phyloP scores from a whole-genome alignment of 2,797 vertebrate species.

The Betta splendens region DNA sequence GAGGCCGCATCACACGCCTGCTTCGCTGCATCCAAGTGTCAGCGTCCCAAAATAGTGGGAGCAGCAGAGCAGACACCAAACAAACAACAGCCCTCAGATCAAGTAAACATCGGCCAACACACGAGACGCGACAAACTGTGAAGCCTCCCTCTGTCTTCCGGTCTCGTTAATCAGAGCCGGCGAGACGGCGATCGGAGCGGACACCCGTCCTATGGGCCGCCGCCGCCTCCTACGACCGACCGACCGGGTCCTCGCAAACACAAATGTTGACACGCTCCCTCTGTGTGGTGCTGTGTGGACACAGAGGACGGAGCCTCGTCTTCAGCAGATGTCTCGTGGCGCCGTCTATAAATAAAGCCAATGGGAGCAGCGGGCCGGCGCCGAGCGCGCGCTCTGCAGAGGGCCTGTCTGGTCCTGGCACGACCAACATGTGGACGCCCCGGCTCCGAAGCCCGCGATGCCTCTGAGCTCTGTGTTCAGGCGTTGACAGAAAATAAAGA shows the following conservation, averaged over 20 bases:
- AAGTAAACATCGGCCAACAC: conserved; percentile 72
- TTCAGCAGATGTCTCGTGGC: conserved; percentile 84
- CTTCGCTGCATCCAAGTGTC: conserved; percentile 68
- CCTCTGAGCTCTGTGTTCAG: conserved; percentile 45
- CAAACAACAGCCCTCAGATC: conserved; percentile 80
- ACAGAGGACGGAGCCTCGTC: conserved; percentile 72
- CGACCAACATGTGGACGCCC: conserved; percentile 57
- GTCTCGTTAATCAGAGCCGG: conserved; percentile 68
- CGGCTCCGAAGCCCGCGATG: conserved; percentile 44
- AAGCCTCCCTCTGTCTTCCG: conserved; percentile 72
- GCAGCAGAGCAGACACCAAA: conserved; percentile 77
- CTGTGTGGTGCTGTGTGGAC: conserved; percentile 73
- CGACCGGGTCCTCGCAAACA: conserved; percentile 55
- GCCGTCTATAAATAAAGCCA: conserved; percentile 81
- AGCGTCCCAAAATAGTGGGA: conserved; percentile 72
- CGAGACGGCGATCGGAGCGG: conserved; percentile 69
- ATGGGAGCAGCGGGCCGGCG: conserved; percentile 70
- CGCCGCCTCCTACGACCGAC: conserved; percentile 41
- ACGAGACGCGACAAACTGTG: conserved; percentile 59
- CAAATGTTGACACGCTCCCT: conserved; percentile 77
- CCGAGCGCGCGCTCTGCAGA: conserved; percentile 62
- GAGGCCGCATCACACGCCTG: conserved; percentile 67
- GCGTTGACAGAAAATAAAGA: conserved; percentile 39
- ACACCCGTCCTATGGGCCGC: conserved; percentile 73
- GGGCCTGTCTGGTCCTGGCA: conserved; percentile 65